Base-by-base conservation (phyloP, 2,888 invertebrate species). In the Ennomos erosarius region DNA sequence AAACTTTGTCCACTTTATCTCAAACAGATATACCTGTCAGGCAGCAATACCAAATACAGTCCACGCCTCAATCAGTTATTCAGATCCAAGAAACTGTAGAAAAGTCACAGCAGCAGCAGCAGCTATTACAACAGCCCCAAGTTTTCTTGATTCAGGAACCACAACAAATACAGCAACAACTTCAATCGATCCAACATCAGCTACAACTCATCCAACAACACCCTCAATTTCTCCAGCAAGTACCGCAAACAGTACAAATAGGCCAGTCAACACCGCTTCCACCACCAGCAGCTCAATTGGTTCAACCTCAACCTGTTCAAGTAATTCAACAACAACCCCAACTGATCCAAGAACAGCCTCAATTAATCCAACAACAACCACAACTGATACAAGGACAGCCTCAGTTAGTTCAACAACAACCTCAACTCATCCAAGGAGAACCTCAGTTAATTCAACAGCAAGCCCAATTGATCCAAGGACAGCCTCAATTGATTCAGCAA, bases 361-460 rank as follows among this genome's bases (percentile, higher is more conserved):
- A 51, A 12, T 12, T 36, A 55, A 48, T 46, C 12, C 42, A 48
- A 10, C 55, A 36, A 34, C 42, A 48, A 10, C 55, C 43, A 9
- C 12, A n/a, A 10, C 37, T 55, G 1, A 16, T 44, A 9, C 49
- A 55, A 44, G 42, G 42, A 37, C 48, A 55, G 5, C 33, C 48
- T 36, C 50, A 56, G 35, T 34, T 59, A 0, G 53, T 57, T 8
- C 62, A 66, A 2, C 58, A 58, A 39, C 63, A 58, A 33, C 33
- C 47, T 8, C 53, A 64, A 37, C 42, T 52, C 10, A 6, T 38
- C 36, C 38, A 59, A 6, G 66, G 67, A 50, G 70, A 71, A 50
- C 64, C 66, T 33, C 65, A 73, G 40, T 66, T 71, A 4, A 66
- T 67, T 10, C 52, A 62, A 55, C 56, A 63, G 36, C 75, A 64